Evolutionary conservation across 2,797 vertebrate species (phyloP).

Genomic region (Cygnus olor): DNA sequence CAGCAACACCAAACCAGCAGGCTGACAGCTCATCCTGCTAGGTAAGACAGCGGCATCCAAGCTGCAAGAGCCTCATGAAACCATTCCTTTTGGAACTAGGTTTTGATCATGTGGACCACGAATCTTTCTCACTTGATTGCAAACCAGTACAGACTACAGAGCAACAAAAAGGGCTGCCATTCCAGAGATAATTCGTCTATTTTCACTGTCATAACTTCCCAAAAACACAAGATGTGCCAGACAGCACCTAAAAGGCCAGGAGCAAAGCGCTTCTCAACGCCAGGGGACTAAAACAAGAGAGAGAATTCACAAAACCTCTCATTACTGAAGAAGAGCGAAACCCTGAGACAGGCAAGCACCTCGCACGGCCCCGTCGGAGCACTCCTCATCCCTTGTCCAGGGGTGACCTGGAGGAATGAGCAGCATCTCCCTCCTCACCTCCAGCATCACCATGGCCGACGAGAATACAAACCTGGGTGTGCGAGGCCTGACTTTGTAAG

Average conservation of each 20-base stretch:
- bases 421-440: not conserved
- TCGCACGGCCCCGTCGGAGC: rapidly evolving
- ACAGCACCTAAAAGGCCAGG: not conserved
- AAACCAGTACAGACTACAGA: not conserved
- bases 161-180: not conserved
- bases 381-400: not conserved
- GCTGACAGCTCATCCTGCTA: not conserved
- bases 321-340: not conserved
- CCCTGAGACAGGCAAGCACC: not conserved
- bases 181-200: not conserved
- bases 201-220: not conserved
- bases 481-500: not conserved
- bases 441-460: not conserved
- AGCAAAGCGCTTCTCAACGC: not conserved
- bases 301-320: not conserved
- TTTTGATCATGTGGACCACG: not conserved
- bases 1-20: not conserved
- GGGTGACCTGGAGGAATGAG: not conserved
- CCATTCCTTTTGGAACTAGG: not conserved
- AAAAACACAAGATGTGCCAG: not conserved
- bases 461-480: not conserved
- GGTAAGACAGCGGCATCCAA: not conserved
- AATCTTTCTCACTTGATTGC: not conserved
- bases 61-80: not conserved
- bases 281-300: not conserved